Percentiles rank a stretch among this genome's conserved stretches.
Evolutionary conservation across 2,888 invertebrate genomes (phyloP).

Genomic region (Barypeithes pellucidus): DNA sequence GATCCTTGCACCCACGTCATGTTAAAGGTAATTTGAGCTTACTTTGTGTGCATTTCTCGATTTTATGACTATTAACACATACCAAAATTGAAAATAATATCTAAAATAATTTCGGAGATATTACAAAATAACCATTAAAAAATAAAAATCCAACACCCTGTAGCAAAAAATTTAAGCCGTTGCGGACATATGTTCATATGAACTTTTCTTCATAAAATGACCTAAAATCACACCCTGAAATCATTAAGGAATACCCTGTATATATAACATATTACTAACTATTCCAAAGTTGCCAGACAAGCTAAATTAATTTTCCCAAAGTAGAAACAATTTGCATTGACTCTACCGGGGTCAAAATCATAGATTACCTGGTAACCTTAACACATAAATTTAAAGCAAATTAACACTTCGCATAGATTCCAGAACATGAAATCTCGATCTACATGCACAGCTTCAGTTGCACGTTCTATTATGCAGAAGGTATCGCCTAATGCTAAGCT

Average conservation of each 20-base stretch:
- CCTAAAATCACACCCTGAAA: too few relatives aligned
- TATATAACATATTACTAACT: background rate
- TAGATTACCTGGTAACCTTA: constrained; percentile 51
- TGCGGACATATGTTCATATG: too few relatives aligned
- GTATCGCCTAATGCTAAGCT: constrained; percentile 50
- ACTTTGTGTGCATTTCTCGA: too few relatives aligned
- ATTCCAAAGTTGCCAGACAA: constrained; percentile 31
- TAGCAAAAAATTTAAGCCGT: too few relatives aligned
- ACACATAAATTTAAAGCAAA: constrained; percentile 51
- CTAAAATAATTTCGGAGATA: too few relatives aligned
- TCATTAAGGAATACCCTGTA: too few relatives aligned
- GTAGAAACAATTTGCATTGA: constrained; percentile 41
- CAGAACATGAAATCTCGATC: constrained; percentile 52
- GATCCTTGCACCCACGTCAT: too few relatives aligned
- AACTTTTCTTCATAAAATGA: too few relatives aligned
- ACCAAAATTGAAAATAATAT: too few relatives aligned
- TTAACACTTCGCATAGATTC: constrained; percentile 51
- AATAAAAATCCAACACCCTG: too few relatives aligned
- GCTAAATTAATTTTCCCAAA: constrained; percentile 41
- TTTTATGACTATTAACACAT: background rate
- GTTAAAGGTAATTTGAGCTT: too few relatives aligned
- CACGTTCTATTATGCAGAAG: constrained; percentile 50
- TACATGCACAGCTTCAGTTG: constrained; percentile 49
- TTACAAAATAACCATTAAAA: too few relatives aligned
- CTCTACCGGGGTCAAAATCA: constrained; percentile 40